Conservation (phyloP, 2,888 invertebrate genomes). For the Parelbella ahira region DNA sequence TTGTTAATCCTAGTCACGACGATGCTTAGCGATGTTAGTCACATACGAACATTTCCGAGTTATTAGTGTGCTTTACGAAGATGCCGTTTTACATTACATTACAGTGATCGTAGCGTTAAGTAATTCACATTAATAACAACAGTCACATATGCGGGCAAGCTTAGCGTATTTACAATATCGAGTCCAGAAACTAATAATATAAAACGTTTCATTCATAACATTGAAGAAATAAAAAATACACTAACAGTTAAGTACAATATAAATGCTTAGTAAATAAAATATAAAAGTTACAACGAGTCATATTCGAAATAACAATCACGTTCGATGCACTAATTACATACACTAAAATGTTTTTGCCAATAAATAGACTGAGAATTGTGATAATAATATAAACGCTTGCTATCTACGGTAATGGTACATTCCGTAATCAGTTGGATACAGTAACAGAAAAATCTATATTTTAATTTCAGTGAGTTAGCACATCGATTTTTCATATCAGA, state of each 20-base stretch:
- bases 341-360: constrained; percentile 71
- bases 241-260: constrained; percentile 40
- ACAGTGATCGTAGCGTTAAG: constrained; percentile 52
- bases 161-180: constrained; percentile 73
- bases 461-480: constrained; percentile 7
- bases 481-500: constrained; percentile 3
- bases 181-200: constrained; percentile 44
- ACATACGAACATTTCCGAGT: constrained; percentile 45
- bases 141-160: constrained; percentile 78
- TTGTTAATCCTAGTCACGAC: constrained; percentile 39
- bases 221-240: constrained; percentile 32
- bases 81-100: constrained; percentile 62
- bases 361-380: constrained; percentile 54
- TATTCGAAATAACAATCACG: constrained; percentile 31
- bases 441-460: constrained; percentile 12
- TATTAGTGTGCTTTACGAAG: constrained; percentile 67
- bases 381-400: constrained; percentile 33
- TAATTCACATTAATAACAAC: constrained; percentile 66
- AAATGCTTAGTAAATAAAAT: constrained; percentile 38
- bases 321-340: constrained; percentile 44
- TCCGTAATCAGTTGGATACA: constrained; percentile 6
- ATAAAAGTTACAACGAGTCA: constrained; percentile 29
- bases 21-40: constrained; percentile 74
- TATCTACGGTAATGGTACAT: constrained; percentile 34
- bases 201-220: constrained; percentile 39